phyloP scores from a whole-genome alignment of 2,113 vertebrate species.

The Fregata magnificens region DNA sequence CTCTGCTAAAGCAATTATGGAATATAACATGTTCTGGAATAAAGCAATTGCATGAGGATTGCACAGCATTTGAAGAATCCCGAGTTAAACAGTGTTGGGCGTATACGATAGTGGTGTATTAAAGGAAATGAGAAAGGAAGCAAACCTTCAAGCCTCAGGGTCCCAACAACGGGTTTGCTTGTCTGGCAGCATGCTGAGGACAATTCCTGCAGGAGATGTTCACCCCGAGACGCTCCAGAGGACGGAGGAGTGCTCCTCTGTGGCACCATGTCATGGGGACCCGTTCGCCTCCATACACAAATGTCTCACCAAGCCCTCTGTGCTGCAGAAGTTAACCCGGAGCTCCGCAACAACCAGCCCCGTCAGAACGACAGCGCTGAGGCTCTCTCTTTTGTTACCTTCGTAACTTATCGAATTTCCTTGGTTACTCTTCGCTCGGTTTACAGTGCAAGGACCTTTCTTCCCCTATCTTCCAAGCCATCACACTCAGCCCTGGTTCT shows the following conservation, averaged over 20 bases:
- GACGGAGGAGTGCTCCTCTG: background rate
- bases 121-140: background rate
- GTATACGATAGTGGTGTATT: fast-evolving
- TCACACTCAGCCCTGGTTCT: background rate
- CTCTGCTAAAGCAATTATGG: background rate
- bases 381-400: background rate
- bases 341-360: background rate
- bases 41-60: background rate
- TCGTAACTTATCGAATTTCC: background rate
- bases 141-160: background rate
- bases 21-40: background rate
- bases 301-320: background rate
- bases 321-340: background rate
- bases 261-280: background rate
- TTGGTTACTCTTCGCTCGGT: background rate
- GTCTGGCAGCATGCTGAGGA: background rate
- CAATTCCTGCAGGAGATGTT: background rate
- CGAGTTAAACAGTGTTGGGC: background rate
- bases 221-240: background rate
- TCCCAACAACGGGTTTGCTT: background rate
- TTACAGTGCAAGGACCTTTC: background rate
- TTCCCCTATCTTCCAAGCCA: background rate
- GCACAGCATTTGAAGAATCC: background rate
- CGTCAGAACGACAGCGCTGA: fast-evolving
- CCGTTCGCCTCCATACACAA: background rate